phyloP scores from a whole-genome alignment of 2,888 invertebrate species.

The Oscheius sp. region DNA sequence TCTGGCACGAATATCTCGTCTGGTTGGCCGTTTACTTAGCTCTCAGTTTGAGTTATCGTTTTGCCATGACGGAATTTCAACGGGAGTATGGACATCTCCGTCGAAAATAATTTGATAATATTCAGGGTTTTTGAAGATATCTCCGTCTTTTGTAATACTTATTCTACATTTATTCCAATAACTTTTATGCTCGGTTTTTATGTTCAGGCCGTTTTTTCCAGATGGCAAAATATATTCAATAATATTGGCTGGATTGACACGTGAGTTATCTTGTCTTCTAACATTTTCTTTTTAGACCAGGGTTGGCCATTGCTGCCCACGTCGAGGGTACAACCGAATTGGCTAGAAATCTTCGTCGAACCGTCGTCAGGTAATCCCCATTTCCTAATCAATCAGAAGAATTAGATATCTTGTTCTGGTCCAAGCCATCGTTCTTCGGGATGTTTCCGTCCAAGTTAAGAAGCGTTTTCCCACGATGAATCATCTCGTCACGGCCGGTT shows the following conservation, averaged over 20 bases:
- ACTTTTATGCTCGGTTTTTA: conserved; percentile 72
- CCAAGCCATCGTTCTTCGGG: conserved; percentile 63
- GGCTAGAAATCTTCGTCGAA: conserved; percentile 20
- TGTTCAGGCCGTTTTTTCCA: conserved; percentile 66
- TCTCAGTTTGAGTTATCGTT: conserved; percentile 55
- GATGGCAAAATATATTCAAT: conserved; percentile 66
- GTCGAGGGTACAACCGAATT: conserved; percentile 20
- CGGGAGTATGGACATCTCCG: conserved; percentile 50
- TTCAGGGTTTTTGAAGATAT: conserved; percentile 67
- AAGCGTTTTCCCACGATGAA: conserved; percentile 70
- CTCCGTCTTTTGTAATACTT: conserved; percentile 67
- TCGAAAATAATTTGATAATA: neutral
- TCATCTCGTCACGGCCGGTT: conserved; percentile 67
- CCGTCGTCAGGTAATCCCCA: conserved; percentile 10
- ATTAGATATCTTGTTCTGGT: conserved; percentile 63
- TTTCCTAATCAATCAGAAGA: too few species aligned
- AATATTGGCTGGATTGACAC: conserved; percentile 72
- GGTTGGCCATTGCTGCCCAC: conserved; percentile 22
- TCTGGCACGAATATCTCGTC: conserved; percentile 60
- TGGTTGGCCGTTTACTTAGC: conserved; percentile 59
- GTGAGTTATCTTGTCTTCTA: conserved; percentile 37
- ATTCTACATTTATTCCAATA: conserved; percentile 67
- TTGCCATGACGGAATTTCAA: conserved; percentile 50
- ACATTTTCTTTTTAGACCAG: neutral
- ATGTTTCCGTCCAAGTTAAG: conserved; percentile 65